Evolutionary conservation across 2,888 invertebrate species (phyloP).

Genomic region (Gastrophysa polygoni): DNA sequence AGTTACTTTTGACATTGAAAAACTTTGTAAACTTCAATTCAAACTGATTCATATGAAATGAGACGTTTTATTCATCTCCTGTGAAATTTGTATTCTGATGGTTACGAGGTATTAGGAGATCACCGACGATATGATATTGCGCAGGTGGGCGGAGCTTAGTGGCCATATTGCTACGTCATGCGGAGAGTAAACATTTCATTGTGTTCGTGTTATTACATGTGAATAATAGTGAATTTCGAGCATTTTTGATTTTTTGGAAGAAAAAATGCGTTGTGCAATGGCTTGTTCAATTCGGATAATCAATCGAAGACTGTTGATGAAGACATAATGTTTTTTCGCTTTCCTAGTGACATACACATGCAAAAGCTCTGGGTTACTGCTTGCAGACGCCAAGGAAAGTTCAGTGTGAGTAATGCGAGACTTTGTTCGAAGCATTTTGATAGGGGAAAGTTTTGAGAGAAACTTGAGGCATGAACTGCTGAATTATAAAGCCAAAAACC

Average conservation of each 20-base stretch:
- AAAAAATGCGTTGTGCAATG: slow-evolving; percentile 22
- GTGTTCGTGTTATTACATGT: too few species aligned
- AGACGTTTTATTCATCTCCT: too few species aligned
- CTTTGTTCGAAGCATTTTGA: slow-evolving; percentile 23
- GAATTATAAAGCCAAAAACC: slow-evolving; percentile 18
- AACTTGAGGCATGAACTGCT: slow-evolving; percentile 19
- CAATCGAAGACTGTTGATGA: slow-evolving; percentile 8
- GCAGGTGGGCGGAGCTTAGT: background rate
- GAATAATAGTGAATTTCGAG: too few species aligned
- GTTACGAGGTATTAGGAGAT: too few species aligned
- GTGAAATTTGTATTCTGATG: too few species aligned
- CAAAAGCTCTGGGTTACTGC: slow-evolving; percentile 11
- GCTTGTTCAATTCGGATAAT: slow-evolving; percentile 10
- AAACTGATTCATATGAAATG: too few species aligned
- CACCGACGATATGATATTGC: background rate
- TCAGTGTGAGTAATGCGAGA: slow-evolving; percentile 16
- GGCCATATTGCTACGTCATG: background rate
- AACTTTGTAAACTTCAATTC: too few species aligned
- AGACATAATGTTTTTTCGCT: slow-evolving; percentile 15
- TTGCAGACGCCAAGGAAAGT: slow-evolving; percentile 12
- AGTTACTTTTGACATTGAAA: too few species aligned
- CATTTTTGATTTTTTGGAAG: background rate
- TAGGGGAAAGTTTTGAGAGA: slow-evolving; percentile 10
- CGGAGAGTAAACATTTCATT: background rate
- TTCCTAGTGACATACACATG: slow-evolving; percentile 13